Percentiles rank a stretch among this genome's conserved stretches.
phyloP scores from a whole-genome alignment of 2,797 vertebrate species.

The Antennarius maculatus region DNA sequence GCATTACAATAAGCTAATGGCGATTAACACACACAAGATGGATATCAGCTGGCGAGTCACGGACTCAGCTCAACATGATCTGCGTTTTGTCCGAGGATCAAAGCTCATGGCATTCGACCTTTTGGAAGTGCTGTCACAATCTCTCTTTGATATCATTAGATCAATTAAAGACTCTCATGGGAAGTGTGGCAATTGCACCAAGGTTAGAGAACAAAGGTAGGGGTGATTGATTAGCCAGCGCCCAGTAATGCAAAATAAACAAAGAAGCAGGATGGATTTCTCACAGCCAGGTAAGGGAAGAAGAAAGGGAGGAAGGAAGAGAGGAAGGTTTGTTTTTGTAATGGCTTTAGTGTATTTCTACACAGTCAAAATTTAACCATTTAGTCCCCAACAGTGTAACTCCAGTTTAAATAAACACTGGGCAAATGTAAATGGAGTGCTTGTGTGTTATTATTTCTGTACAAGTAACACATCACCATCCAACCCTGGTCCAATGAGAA shows the following conservation, averaged over 20 bases:
- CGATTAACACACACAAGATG: too few species aligned
- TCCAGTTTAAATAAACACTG: too few species aligned
- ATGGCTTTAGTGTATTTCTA: too few species aligned
- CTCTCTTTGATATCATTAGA: conserved; percentile 53
- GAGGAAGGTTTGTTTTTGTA: too few species aligned
- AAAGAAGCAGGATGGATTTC: conserved; percentile 44
- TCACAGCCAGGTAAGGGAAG: conserved; percentile 26
- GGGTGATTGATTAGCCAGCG: conserved; percentile 55
- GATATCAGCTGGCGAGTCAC: neutral
- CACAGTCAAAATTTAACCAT: too few species aligned
- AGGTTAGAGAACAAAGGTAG: conserved; percentile 54
- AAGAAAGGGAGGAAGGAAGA: too few species aligned
- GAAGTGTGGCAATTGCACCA: conserved; percentile 25
- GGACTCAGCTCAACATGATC: conserved; percentile 12
- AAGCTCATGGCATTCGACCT: conserved; percentile 34
- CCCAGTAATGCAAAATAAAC: conserved; percentile 42
- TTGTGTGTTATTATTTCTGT: too few species aligned
- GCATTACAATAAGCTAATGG: neutral
- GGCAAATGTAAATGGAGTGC: too few species aligned
- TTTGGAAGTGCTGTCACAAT: conserved; percentile 41
- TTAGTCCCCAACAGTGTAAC: too few species aligned
- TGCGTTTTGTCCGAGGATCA: conserved; percentile 37
- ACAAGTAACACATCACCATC: too few species aligned
- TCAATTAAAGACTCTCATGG: conserved; percentile 44
- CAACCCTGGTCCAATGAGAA: too few species aligned